These are phyloP conservation scores for Emydura subglobosa DNA, from an alignment of 2,113 vertebrate genomes.

Conservation along the genomic window DNA sequence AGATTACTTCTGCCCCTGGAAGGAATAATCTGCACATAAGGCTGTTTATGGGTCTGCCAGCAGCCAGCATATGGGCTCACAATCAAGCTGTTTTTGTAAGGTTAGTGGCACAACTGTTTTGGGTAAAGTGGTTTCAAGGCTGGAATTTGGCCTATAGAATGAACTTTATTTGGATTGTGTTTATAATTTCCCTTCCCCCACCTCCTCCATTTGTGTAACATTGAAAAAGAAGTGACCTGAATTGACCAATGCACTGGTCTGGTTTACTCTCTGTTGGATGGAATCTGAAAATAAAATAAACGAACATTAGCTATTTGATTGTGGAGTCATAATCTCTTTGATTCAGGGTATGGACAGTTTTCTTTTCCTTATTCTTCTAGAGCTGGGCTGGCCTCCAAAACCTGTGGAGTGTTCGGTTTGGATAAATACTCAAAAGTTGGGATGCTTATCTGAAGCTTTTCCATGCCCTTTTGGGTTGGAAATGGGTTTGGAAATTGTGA, in stretches of 20 bases:
- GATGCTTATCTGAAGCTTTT: conserved; percentile 69
- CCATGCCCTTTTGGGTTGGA: conserved; percentile 31
- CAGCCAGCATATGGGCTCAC: conserved; percentile 38
- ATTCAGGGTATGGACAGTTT: conserved; percentile 31
- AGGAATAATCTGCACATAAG: conserved; percentile 14
- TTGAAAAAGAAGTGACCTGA: conserved; percentile 37
- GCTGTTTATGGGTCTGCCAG: conserved; percentile 29
- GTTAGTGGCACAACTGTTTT: conserved; percentile 65
- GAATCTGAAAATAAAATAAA: conserved; percentile 39
- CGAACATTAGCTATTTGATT: not conserved
- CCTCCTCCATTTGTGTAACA: conserved; percentile 51
- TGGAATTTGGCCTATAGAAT: conserved; percentile 60
- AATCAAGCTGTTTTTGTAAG: conserved; percentile 36
- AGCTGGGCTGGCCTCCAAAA: conserved; percentile 67
- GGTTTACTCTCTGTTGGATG: conserved; percentile 6
- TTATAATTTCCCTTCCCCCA: conserved; percentile 19
- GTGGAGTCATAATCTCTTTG: not conserved
- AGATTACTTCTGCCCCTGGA: not conserved
- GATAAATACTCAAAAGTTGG: conserved; percentile 63
- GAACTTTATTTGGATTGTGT: conserved; percentile 35
- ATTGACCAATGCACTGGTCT: not conserved
- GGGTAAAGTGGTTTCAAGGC: conserved; percentile 60
- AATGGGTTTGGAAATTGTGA: conserved; percentile 26
- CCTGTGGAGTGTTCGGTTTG: conserved; percentile 61
- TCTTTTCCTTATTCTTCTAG: conserved; percentile 34